Evolutionary conservation across 1,140 invertebrate genomes (phyloP).

Genomic region (Drosophila sulfurigaster): DNA sequence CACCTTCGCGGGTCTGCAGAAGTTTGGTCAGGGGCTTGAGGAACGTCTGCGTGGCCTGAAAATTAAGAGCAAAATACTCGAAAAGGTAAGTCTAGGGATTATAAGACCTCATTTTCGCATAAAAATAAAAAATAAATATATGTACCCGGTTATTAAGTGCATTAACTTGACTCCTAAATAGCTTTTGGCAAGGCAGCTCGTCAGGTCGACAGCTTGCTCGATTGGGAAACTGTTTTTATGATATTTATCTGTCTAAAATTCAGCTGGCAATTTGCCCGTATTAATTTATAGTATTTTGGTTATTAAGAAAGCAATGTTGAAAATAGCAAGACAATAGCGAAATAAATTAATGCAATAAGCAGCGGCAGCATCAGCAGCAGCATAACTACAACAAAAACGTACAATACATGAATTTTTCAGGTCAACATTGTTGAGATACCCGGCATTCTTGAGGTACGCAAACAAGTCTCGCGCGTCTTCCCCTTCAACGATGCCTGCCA

Average conservation of each 20-base stretch:
- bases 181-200: constrained; percentile 58
- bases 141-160: constrained; percentile 39
- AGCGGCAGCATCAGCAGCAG: background rate
- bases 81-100: constrained; percentile 89
- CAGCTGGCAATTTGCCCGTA: constrained; percentile 65
- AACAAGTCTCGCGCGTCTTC: constrained; percentile 96
- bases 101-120: constrained; percentile 17
- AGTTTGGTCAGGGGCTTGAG: constrained; percentile 96
- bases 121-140: background rate
- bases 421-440: constrained; percentile 98
- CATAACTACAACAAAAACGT: constrained; percentile 9
- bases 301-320: constrained; percentile 76
- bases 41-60: constrained; percentile 94
- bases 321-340: constrained; percentile 60
- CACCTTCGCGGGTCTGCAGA: constrained; percentile 96
- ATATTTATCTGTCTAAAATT: constrained; percentile 28
- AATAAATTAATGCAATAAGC: constrained; percentile 60
- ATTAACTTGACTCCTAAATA: constrained; percentile 75
- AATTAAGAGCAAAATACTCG: constrained; percentile 93
- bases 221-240: constrained; percentile 67
- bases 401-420: constrained; percentile 85
- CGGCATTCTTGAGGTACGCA: constrained; percentile 96
- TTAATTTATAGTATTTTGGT: constrained; percentile 72
- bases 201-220: constrained; percentile 8
- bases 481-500: constrained; percentile 98